phyloP scores from a whole-genome alignment of 2,113 vertebrate genomes.

The Lynx canadensis region DNA sequence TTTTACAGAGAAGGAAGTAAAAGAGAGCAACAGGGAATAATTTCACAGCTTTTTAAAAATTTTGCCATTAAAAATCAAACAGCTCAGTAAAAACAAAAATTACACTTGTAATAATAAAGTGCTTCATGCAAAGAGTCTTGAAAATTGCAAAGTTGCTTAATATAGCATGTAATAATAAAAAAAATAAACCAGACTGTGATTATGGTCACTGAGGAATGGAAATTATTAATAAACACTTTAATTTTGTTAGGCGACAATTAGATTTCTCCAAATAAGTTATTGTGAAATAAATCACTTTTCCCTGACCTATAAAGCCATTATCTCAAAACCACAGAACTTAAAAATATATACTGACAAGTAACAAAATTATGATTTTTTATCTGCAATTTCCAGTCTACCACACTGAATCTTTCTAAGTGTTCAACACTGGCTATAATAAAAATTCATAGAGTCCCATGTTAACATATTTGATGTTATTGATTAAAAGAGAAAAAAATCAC shows the following conservation, averaged over 20 bases:
- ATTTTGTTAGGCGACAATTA: neutral
- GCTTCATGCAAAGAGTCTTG: neutral
- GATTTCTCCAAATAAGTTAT: conserved; percentile 25
- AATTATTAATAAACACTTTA: neutral
- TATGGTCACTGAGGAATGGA: conserved; percentile 27
- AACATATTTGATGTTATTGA: neutral
- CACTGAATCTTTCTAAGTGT: neutral
- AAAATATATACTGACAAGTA: neutral
- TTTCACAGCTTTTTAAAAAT: neutral
- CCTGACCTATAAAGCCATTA: neutral
- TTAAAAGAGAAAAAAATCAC: conserved; percentile 1
- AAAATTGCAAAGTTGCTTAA: neutral
- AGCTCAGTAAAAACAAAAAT: conserved; percentile 38
- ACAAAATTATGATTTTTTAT: neutral
- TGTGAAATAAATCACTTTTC: conserved; percentile 23
- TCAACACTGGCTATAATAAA: neutral
- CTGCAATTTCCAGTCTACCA: neutral
- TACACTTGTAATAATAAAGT: neutral
- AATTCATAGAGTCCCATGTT: neutral
- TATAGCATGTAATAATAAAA: neutral
- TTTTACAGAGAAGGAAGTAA: conserved; percentile 8
- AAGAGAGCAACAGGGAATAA: neutral
- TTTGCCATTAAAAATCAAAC: neutral
- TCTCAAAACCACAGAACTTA: conserved; percentile 18
- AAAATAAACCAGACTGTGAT: neutral